Evolutionary conservation across 2,888 invertebrate genomes (phyloP).

Genomic region (Ennomos fuscantarius): DNA sequence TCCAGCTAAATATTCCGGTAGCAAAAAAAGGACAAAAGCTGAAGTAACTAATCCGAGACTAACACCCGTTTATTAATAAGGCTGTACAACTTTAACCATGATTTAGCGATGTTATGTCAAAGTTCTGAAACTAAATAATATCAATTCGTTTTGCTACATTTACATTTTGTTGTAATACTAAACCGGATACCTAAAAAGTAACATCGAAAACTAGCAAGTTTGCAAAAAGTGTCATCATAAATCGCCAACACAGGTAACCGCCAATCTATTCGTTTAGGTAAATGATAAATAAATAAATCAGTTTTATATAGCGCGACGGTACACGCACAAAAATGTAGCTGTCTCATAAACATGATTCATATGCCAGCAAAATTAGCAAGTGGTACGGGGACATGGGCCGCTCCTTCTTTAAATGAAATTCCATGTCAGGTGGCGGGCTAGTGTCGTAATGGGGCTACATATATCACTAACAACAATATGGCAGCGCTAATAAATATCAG

Average conservation of each 20-base stretch:
- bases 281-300: slow-evolving; percentile 60
- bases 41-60: no score
- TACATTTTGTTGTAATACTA: no score
- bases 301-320: slow-evolving; percentile 52
- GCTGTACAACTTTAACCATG: no score
- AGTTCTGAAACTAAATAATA: no score
- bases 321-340: slow-evolving; percentile 69
- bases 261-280: slow-evolving; percentile 41
- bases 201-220: not conserved
- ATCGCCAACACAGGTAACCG: slow-evolving; percentile 27
- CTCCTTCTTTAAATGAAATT: slow-evolving; percentile 80
- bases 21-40: no score
- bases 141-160: no score
- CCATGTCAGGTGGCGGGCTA: slow-evolving; percentile 70
- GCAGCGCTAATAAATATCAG: slow-evolving; percentile 72
- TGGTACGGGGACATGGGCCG: slow-evolving; percentile 57
- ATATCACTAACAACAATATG: slow-evolving; percentile 73
- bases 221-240: slow-evolving; percentile 34
- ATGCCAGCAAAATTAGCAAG: slow-evolving; percentile 71
- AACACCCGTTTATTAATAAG: no score
- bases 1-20: no score
- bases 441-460: slow-evolving; percentile 64
- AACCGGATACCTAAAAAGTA: not conserved
- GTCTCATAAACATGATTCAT: slow-evolving; percentile 76
- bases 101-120: no score